Base-by-base conservation (phyloP, 2,797 vertebrate species). In the Lepidocolaptes lacrymiger region DNA sequence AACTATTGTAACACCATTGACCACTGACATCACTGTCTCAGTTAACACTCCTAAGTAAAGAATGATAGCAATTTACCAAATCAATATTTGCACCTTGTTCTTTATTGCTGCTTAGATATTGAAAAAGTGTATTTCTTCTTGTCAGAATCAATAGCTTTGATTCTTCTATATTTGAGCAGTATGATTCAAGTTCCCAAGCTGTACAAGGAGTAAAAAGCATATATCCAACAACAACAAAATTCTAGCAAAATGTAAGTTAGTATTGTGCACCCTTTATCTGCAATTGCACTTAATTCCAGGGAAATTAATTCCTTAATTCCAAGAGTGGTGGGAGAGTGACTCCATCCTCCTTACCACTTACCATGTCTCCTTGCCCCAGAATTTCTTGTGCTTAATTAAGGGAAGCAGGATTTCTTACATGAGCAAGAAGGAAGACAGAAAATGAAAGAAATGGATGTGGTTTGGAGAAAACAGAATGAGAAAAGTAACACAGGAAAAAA, bases 1-100 rank as follows among this genome's bases (percentile, higher is more conserved):
- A 92, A 75, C 79, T 41, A 30, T 72, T 78, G 43, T 78, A 72
- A 86, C 26, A 68, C 23, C 46, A 67, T 37, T 93, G 85, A 79
- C 56, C 51, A 75, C 19, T 69, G 55, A 55, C 71, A 93, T 75
- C 58, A 77, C 49, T 66, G 74, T 41, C 83, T 86, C 52, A 26
- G 59, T 0, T 21, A 88, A 79, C n/a, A n/a, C 12, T 78, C 36
- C 66, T 81, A 93, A 94, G 80, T 95, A 91, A 96, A 86, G 78
- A 87, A 94, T 90, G 85, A 83, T 19, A 91, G 76, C 73, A 95
- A 96, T 96, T 89, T 85, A 66, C 22, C 52, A 87, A 91, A 92
- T 96, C 90, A 82, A 94, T 94, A 92, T 59, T 72, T 87, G 36
- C 71, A 94, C 77, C 80, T 93, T 85, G 36, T 48, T 91, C 71